Evolutionary conservation across 35 echinoderm and acorn worm species (phyloP).

Genomic region (Anneissia japonica): DNA sequence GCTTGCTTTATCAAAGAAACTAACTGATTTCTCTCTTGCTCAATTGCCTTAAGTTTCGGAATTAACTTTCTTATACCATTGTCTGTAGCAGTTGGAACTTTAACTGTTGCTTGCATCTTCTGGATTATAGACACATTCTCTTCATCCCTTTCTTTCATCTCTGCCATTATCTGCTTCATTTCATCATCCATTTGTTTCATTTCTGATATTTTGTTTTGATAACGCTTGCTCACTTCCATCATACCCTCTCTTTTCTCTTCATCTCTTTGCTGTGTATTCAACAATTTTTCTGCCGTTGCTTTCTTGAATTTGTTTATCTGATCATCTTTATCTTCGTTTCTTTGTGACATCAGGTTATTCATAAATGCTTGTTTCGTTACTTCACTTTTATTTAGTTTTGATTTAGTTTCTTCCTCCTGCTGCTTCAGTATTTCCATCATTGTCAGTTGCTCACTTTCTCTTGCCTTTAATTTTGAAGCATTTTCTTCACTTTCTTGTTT

Average conservation of each 20-base stretch:
- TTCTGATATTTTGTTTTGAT: neutral
- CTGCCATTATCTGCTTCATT: neutral
- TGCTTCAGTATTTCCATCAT: neutral
- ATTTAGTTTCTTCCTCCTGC: neutral
- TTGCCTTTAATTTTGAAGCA: neutral
- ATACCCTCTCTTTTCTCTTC: neutral
- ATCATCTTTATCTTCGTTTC: neutral
- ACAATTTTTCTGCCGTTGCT: neutral
- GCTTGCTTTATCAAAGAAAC: neutral
- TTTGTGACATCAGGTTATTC: neutral
- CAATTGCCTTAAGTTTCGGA: neutral
- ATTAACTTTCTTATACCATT: neutral
- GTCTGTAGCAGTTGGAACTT: neutral
- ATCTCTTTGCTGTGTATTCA: neutral
- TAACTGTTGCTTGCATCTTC: neutral
- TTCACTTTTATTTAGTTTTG: neutral
- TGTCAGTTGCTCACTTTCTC: neutral
- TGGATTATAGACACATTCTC: neutral
- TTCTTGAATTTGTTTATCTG: neutral
- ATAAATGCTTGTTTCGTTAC: neutral
- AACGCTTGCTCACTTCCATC: neutral
- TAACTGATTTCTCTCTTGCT: neutral
- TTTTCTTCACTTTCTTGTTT: slow-evolving; percentile 6
- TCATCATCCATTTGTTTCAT: neutral
- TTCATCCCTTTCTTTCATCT: neutral